A percentile compares a stretch with the other conserved stretches of the same genome.
Evolutionary conservation across 2,113 vertebrate species (phyloP).

Genomic region (Halcyon malimbica): DNA sequence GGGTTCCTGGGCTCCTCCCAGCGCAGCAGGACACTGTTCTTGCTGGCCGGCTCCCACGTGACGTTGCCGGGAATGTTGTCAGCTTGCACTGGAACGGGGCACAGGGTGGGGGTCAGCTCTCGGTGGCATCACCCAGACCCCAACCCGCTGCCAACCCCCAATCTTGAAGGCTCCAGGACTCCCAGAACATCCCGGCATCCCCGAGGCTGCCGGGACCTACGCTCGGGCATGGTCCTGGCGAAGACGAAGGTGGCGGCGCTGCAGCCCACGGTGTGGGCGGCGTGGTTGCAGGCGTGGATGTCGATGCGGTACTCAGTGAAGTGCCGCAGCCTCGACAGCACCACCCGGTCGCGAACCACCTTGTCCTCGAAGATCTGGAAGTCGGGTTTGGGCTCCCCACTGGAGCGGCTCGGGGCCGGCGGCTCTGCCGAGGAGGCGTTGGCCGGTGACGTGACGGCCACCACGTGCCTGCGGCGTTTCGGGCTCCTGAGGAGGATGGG

Average conservation of each 20-base stretch:
- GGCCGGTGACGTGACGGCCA: neutral
- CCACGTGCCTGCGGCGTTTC: constrained; percentile 48
- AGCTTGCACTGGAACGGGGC: constrained; percentile 59
- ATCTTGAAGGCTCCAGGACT: neutral
- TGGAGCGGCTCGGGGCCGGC: rapidly evolving
- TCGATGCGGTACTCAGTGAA: constrained; percentile 85
- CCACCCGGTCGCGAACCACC: constrained; percentile 74
- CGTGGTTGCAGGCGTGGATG: constrained; percentile 85
- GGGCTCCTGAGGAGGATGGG: neutral
- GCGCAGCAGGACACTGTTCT: constrained; percentile 73
- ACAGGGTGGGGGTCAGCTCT: too few relatives aligned
- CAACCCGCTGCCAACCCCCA: rapidly evolving
- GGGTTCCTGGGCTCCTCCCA: constrained; percentile 80
- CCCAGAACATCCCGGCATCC: rapidly evolving
- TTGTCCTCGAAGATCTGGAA: constrained; percentile 82
- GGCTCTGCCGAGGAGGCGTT: neutral
- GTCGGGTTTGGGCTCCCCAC: neutral
- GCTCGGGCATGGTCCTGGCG: constrained; percentile 79
- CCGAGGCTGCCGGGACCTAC: constrained; percentile 44
- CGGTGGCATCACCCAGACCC: too few relatives aligned
- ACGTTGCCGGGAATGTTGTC: constrained; percentile 79
- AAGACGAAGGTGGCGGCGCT: constrained; percentile 83
- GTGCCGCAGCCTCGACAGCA: constrained; percentile 75
- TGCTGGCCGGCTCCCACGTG: constrained; percentile 70
- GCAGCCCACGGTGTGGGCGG: constrained; percentile 79